Percentiles rank a stretch among this genome's conserved stretches.
Conservation (phyloP, 2,888 invertebrate genomes). For the Torymus texanus region DNA sequence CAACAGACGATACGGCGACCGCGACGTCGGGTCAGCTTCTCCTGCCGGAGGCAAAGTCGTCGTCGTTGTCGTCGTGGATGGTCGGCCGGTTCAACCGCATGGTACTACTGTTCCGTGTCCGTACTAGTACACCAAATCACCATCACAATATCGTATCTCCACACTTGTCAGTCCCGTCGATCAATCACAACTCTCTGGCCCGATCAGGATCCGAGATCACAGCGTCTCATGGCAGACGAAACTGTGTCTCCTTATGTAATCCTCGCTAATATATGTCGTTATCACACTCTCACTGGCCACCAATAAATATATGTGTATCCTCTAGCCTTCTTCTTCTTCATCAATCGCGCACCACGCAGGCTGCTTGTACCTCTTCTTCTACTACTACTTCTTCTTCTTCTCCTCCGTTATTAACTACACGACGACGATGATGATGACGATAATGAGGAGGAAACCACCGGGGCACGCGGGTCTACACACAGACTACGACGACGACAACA, state of each 20-base stretch:
- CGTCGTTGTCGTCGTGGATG: not conserved
- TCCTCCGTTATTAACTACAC: slow-evolving; percentile 20
- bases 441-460: slow-evolving; percentile 15
- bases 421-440: slow-evolving; percentile 25
- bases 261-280: slow-evolving; percentile 9
- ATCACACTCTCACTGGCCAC: not conserved
- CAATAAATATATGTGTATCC: no score
- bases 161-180: not conserved
- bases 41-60: slow-evolving; percentile 4
- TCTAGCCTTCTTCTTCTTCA: no score
- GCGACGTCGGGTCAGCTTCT: slow-evolving; percentile 47
- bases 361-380: no score
- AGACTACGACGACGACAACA: slow-evolving; percentile 55
- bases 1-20: not conserved
- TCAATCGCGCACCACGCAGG: no score
- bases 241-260: slow-evolving; percentile 2
- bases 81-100: slow-evolving; percentile 41
- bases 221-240: slow-evolving; percentile 33
- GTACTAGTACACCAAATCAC: not conserved
- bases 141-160: not conserved
- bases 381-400: not conserved
- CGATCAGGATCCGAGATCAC: slow-evolving; percentile 19
- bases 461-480: slow-evolving; percentile 14
- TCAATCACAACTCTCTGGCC: no score
- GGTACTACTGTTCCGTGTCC: slow-evolving; percentile 5